These are phyloP conservation scores for Mallateleia sp. DNA, from an alignment of 2,888 invertebrate genomes.

Conservation along the genomic window DNA sequence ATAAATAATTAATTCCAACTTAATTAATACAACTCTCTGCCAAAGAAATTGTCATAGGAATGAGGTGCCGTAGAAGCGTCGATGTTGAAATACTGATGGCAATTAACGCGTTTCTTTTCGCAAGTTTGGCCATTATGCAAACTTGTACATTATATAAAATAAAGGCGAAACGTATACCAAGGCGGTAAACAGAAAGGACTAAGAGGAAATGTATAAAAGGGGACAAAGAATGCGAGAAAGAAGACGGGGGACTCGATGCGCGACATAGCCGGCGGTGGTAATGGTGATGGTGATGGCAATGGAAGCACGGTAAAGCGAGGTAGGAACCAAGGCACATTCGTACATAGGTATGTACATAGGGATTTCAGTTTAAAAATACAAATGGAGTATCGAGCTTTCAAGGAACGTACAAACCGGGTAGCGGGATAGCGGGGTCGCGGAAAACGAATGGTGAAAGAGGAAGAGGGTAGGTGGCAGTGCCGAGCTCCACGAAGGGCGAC, in stretches of 20 bases:
- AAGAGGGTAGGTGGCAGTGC: no score
- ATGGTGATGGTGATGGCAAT: conserved; percentile 86
- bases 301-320: conserved; percentile 67
- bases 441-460: no score
- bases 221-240: conserved; percentile 67
- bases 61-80: no score
- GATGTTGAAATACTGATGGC: neutral
- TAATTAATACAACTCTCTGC: no score
- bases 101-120: conserved; percentile 5
- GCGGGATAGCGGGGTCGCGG: no score
- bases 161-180: conserved; percentile 70
- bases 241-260: conserved; percentile 77
- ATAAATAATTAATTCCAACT: no score
- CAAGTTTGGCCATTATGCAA: conserved; percentile 32
- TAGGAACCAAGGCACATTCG: conserved; percentile 81
- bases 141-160: conserved; percentile 15
- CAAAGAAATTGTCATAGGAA: no score
- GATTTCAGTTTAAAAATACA: no score
- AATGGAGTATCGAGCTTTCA: no score
- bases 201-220: conserved; percentile 68
- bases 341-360: conserved; percentile 85
- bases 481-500: no score
- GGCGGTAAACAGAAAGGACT: conserved; percentile 70
- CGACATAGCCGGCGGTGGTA: conserved; percentile 81
- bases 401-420: no score